phyloP scores from a whole-genome alignment of 2,797 vertebrate species.

The Cossypha caffra region DNA sequence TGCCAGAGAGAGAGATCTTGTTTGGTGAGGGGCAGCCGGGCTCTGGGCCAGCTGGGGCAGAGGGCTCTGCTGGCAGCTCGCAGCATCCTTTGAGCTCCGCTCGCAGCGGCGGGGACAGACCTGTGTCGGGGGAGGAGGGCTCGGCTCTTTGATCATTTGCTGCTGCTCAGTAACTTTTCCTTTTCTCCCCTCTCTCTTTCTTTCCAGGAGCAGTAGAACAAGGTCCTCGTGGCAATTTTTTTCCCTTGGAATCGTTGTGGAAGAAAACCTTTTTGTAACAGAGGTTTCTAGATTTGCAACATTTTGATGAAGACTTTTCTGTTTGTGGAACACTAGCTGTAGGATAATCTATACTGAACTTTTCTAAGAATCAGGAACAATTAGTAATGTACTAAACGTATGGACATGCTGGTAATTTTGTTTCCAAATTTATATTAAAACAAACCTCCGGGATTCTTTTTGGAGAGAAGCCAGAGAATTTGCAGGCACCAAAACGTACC shows the following conservation, averaged over 20 bases:
- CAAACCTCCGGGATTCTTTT: conserved; percentile 73
- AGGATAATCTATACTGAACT: conserved; percentile 93
- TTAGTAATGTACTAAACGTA: conserved; percentile 92
- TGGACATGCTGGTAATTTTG: conserved; percentile 87
- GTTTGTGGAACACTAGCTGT: conserved; percentile 99
- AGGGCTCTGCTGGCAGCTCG: neutral
- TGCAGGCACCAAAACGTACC: conserved; percentile 80
- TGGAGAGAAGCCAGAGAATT: conserved; percentile 67
- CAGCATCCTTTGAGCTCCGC: neutral
- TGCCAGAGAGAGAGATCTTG: neutral
- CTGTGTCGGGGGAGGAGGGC: neutral
- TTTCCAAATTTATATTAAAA: conserved; percentile 79
- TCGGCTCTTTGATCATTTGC: neutral
- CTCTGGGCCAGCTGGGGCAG: neutral
- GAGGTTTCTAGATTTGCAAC: conserved; percentile 95
- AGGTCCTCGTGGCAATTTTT: conserved; percentile 65
- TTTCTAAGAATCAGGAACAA: conserved; percentile 96
- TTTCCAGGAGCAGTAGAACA: conserved; percentile 93
- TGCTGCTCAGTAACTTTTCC: neutral
- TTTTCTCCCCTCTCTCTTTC: neutral
- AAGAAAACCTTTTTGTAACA: conserved; percentile 89
- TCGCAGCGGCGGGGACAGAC: neutral
- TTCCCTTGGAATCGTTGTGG: conserved; percentile 83
- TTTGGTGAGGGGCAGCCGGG: neutral
- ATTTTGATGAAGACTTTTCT: conserved; percentile 92